Conservation (phyloP, 2,888 invertebrate genomes). For the Protophormia terraenovae region DNA sequence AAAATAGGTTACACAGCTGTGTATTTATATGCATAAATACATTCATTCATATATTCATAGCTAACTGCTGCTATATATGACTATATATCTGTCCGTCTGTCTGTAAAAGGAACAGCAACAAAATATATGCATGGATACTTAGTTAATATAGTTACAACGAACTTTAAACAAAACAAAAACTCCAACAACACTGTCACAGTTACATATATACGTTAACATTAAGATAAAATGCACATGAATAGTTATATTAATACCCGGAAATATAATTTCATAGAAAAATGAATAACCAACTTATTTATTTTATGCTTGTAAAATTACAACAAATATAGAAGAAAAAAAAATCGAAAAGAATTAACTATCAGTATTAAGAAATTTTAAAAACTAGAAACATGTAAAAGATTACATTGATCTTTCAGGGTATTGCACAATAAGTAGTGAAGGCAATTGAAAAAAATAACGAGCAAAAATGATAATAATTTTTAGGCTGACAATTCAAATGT, state of each 20-base stretch:
- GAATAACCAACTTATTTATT: slow-evolving; percentile 39
- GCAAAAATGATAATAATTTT: no score
- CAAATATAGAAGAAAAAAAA: not conserved
- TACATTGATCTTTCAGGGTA: not conserved
- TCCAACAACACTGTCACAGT: slow-evolving; percentile 1
- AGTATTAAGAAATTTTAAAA: slow-evolving; percentile 19
- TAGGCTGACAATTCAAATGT: no score
- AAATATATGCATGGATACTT: slow-evolving; percentile 34
- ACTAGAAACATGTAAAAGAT: not conserved
- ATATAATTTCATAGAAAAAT: slow-evolving; percentile 62
- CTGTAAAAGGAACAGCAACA: not conserved
- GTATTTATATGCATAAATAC: not conserved
- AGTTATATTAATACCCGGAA: slow-evolving; percentile 63
- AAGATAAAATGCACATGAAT: no score
- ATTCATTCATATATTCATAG: slow-evolving; percentile 9
- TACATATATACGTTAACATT: not conserved
- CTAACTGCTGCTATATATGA: not conserved
- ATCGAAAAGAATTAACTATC: not conserved
- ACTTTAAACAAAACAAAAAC: slow-evolving; percentile 14
- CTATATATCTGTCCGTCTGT: not conserved
- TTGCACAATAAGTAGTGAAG: no score
- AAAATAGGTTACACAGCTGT: slow-evolving; percentile 60
- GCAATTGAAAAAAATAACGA: no score
- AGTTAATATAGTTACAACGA: slow-evolving; percentile 52
- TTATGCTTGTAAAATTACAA: slow-evolving; percentile 24